A percentile compares a stretch with the other conserved stretches of the same genome.
These are phyloP conservation scores for Hipposideros armiger DNA, from an alignment of 2,113 vertebrate species.

Conservation along the genomic window DNA sequence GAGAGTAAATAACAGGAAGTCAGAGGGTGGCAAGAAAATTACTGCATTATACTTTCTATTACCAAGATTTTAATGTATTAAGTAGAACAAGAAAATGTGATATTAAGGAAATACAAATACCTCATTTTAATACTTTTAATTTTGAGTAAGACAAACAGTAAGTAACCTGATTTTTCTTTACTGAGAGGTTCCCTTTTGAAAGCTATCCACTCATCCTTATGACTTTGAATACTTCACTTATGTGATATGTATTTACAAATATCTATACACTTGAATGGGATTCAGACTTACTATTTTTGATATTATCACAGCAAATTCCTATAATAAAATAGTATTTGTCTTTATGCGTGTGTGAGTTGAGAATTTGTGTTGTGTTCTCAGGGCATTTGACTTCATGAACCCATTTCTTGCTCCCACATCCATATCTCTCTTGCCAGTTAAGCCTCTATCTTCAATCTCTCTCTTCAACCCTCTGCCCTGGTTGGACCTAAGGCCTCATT, in stretches of 20 bases:
- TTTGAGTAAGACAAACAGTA: slow-evolving; percentile 22
- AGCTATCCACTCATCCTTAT: background rate
- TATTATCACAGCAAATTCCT: slow-evolving; percentile 24
- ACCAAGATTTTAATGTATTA: background rate
- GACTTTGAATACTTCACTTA: background rate
- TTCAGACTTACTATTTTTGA: background rate
- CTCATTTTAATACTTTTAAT: background rate
- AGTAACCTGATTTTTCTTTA: slow-evolving; percentile 12
- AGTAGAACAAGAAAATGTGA: background rate
- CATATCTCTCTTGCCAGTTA: background rate
- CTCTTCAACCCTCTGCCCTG: background rate
- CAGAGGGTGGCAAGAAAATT: background rate
- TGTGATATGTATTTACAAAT: background rate
- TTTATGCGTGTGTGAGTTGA: background rate
- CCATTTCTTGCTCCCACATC: background rate
- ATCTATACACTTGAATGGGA: background rate
- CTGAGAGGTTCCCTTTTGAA: slow-evolving; percentile 21
- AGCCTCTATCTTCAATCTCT: background rate
- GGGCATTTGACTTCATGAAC: background rate
- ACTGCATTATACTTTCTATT: background rate
- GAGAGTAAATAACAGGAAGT: background rate
- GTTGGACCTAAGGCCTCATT: background rate
- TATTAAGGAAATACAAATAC: background rate
- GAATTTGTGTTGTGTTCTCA: background rate
- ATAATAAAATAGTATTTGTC: slow-evolving; percentile 5